phyloP scores from a whole-genome alignment of 2,113 vertebrate species.

The Raphicerus campestris region DNA sequence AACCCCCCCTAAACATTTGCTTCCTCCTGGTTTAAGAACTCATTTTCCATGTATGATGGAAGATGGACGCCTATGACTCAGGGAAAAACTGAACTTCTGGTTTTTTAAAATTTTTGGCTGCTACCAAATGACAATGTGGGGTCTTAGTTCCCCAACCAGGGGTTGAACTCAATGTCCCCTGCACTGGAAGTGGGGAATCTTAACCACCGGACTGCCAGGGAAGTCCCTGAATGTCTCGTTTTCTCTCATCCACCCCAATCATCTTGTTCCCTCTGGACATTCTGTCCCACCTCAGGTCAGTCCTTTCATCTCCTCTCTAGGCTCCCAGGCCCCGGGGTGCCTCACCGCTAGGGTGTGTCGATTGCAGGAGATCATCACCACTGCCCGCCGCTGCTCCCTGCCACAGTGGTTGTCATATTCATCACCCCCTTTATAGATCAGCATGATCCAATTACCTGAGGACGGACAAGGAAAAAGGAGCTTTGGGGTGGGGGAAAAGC shows the following conservation, averaged over 20 bases:
- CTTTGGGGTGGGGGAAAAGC: background rate
- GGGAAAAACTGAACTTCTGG: background rate
- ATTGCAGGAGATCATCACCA: conserved; percentile 94
- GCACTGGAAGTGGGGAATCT: background rate
- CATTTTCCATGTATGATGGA: background rate
- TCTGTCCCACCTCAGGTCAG: background rate
- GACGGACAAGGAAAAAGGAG: conserved; percentile 39
- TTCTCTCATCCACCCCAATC: background rate
- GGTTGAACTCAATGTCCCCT: background rate
- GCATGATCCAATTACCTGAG: conserved; percentile 94
- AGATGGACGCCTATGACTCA: background rate
- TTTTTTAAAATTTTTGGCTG: background rate
- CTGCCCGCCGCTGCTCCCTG: conserved; percentile 84
- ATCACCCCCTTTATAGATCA: conserved; percentile 88
- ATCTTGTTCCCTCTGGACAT: background rate
- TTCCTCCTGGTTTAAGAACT: background rate
- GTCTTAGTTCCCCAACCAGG: background rate
- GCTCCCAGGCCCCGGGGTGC: background rate
- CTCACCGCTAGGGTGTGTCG: conserved; percentile 82
- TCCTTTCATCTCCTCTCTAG: background rate
- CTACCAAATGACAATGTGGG: background rate
- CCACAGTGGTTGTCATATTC: conserved; percentile 85
- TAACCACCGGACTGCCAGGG: background rate
- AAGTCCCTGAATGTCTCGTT: background rate
- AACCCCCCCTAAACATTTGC: background rate